Conservation (phyloP, 2,888 invertebrate species). For the Oeneis ivallda region DNA sequence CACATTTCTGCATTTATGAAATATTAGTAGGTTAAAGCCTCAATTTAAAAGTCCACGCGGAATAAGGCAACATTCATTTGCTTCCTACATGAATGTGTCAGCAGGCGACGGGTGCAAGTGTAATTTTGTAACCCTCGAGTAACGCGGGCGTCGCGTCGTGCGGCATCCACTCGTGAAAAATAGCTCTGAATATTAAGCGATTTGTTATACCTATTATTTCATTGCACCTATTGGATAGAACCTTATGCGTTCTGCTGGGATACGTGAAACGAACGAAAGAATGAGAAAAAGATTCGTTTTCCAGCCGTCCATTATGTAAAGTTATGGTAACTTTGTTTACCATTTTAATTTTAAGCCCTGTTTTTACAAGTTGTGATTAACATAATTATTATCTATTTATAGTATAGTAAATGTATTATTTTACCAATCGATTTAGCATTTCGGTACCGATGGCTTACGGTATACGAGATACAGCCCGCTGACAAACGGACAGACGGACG, state of each 20-base stretch:
- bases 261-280: constrained; percentile 1
- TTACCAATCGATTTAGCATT: no score
- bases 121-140: constrained; percentile 44
- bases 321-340: no score
- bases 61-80: constrained; percentile 14
- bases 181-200: constrained; percentile 45
- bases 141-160: constrained; percentile 36
- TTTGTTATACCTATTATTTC: constrained; percentile 40
- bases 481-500: no score
- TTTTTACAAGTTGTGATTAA: no score
- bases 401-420: no score
- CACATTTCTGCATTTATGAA: no score
- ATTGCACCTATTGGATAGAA: constrained; percentile 23
- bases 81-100: constrained; percentile 29
- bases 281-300: background rate
- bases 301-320: background rate
- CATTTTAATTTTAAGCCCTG: no score
- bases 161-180: constrained; percentile 44
- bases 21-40: background rate
- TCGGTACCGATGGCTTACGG: no score
- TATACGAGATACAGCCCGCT: no score
- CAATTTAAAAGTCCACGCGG: constrained; percentile 1
- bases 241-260: constrained; percentile 13
- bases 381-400: no score
- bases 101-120: constrained; percentile 39